Conservation (phyloP, 92 coral and sea anemone species). For the Chrysogorgia sp. region DNA sequence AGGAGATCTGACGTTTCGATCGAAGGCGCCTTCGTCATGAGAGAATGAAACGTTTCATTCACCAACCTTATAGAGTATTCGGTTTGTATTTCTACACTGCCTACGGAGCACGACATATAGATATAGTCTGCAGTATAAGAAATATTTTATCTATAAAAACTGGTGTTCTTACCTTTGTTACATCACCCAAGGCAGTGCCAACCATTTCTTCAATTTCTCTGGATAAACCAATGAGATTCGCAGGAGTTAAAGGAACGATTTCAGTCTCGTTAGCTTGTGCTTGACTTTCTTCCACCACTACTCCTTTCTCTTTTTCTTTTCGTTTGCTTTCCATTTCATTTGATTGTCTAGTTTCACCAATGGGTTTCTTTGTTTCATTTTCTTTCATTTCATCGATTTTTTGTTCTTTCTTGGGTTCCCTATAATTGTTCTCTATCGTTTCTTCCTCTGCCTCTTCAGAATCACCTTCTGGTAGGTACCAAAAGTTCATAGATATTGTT, state of each 20-base stretch:
- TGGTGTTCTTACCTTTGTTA: conserved; percentile 56
- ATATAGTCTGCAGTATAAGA: too few relatives aligned
- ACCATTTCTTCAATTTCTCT: conserved; percentile 56
- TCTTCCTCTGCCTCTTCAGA: conserved; percentile 10
- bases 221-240: conserved; percentile 56
- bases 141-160: background rate
- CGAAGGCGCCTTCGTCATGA: too few relatives aligned
- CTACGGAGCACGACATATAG: too few relatives aligned
- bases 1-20: too few relatives aligned
- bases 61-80: too few relatives aligned
- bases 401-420: background rate
- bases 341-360: background rate
- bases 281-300: background rate
- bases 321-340: background rate
- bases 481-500: conserved; percentile 41
- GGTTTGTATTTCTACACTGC: too few relatives aligned
- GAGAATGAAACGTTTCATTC: too few relatives aligned
- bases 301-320: background rate
- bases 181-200: conserved; percentile 50
- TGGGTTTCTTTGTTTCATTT: background rate
- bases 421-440: background rate
- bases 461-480: conserved; percentile 31
- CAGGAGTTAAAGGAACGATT: conserved; percentile 36
- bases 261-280: background rate
- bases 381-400: background rate